Base-by-base conservation (phyloP, 2,797 vertebrate species). In the Chaunax sp. region DNA sequence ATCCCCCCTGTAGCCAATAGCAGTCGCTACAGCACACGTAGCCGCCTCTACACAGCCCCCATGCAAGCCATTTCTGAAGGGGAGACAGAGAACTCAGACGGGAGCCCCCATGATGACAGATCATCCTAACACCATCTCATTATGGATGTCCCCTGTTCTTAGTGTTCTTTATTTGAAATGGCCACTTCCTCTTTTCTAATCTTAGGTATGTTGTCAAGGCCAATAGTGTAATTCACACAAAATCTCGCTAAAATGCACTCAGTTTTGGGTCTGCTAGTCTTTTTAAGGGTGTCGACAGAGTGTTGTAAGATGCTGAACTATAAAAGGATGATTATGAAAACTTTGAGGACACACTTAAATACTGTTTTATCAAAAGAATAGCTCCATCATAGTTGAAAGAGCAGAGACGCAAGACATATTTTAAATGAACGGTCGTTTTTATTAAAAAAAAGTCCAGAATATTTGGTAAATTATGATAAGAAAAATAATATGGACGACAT, bases 21-120 rank as follows among this genome's bases (percentile, higher is more conserved):
- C 93, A 99, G 97, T 83, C 96, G 97, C 76, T 99, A 99, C 90
- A 98, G 98, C 22, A 96, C 96, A 67, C 96, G 98, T 60, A 98
- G 97, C 84, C 90, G 98, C 82, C 94, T 99, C 57, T 99, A 99
- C 89, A 98, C 96, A 33, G 95, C 97, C 0, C 98, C 98, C 11
- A 99, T 99, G 98, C 98, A 99, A 95, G 98, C 96, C 84, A 99
- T 99, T 91, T 99, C 98, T 0, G 98, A 99, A 88, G 97, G 97
- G 1, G 98, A 99, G 88, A 98, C 97, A 0, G 98, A 99, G 75
- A 99, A 99, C 89, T 99, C 98, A 0, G 98, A 99, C 0, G 98
- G 97, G 64, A 99, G 98, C 83, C 97, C 97, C 20, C 97, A 99
- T 0, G 98, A 99, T 0, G 98, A 99, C 77, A 94, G 97, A 38